Evolutionary conservation across 64 coral and sea anemone genomes (phyloP), one percentile per base, ranked within the genome.

Genomic region (Hydrozoanthus tunicans): DNA sequence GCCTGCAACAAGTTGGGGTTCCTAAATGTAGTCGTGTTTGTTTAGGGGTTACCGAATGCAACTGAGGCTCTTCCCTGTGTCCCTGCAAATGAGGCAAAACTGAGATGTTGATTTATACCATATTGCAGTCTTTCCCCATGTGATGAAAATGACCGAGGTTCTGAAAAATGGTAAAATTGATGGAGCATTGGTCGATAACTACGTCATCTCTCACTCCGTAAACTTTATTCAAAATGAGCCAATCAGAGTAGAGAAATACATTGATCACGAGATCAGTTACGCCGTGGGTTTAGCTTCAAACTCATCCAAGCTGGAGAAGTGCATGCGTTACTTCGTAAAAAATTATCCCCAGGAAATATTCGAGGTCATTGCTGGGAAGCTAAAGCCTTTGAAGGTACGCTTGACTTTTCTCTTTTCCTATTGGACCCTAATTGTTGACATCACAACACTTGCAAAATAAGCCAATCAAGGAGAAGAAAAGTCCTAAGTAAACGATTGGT

Each of bases 311-410:
- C 70, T 94, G 70, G 95, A 98, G 27, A 77, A 17, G 1, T 98
- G 95, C 32, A 79, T 98, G 64, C 95, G 95, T 55, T 52, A 86
- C 5, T 94, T 92, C 58, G 53, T 98, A 9, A 62, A 62, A 6
- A 89, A 98, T 58, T 70, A 98, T 78, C 95, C 95, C 9, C 95
- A 98, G 25, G 95, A 98, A 56, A 77, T 94, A n/a, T 98, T 98
- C 74, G 95, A 98, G 59, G 91, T 82, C 5, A 94, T 98, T 25
- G 90, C 93, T 15, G 79, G 81, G 20, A 92, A 94, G 53, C 58
- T 98, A 0, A 60, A 77, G 13, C 93, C 95, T 5, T 77, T 94
- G 8, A 98, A 92, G 95, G 95, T 98, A 91, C 56, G 70, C 61
- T 3, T 27, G 67, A 68, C 61, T 54, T 7, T 53, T 53, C n/a